Evolutionary conservation across 2,797 vertebrate genomes (phyloP).

Genomic region (Neostethus bicornis): DNA sequence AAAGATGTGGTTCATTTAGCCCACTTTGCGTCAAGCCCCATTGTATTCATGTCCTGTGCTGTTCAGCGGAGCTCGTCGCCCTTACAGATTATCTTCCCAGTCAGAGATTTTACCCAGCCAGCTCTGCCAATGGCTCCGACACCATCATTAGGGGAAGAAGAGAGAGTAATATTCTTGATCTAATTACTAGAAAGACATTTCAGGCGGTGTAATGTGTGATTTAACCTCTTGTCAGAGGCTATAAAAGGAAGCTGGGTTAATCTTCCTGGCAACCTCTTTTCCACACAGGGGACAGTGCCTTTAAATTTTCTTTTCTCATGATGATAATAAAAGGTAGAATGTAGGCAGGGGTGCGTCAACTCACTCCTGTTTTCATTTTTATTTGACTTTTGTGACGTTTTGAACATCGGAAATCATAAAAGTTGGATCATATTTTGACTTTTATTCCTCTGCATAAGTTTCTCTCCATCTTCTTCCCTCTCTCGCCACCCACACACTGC

Average conservation of each 20-base stretch:
- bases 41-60: conserved; percentile 68
- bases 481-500: conserved; percentile 54
- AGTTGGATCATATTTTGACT: too few species aligned
- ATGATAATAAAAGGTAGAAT: conserved; percentile 56
- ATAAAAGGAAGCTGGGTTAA: conserved; percentile 86
- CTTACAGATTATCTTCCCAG: conserved; percentile 77
- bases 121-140: conserved; percentile 73
- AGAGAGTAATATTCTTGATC: conserved; percentile 84
- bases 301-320: conserved; percentile 70
- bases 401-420: conserved; percentile 68
- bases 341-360: conserved; percentile 46
- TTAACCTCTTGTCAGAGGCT: conserved; percentile 84
- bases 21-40: conserved; percentile 68
- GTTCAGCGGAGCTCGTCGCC: conserved; percentile 65
- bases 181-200: conserved; percentile 83
- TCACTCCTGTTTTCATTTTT: conserved; percentile 48
- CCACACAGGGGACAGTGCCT: conserved; percentile 69
- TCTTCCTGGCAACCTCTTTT: conserved; percentile 81
- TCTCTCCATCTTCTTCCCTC: conserved; percentile 28
- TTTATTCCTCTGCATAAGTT: conserved; percentile 49
- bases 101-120: conserved; percentile 74
- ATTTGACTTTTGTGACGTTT: conserved; percentile 66
- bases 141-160: conserved; percentile 73
- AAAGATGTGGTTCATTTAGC: conserved; percentile 67
- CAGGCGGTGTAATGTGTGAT: conserved; percentile 82